These are phyloP conservation scores for Hirtodrosophila cameraria DNA, from an alignment of 2,888 invertebrate genomes.

Conservation along the genomic window DNA sequence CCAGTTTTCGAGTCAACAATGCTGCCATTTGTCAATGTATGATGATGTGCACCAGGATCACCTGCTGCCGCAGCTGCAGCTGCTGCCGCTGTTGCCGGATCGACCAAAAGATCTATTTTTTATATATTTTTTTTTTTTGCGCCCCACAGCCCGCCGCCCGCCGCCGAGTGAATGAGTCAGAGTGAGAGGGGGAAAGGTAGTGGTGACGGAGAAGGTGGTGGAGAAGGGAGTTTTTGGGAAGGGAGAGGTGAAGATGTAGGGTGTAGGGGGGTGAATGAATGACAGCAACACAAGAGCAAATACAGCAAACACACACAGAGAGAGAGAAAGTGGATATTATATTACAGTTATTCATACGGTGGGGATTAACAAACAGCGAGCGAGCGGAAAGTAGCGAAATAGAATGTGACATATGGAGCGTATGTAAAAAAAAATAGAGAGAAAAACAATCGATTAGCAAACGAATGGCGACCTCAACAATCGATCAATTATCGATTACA, in stretches of 20 bases:
- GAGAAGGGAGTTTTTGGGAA: neutral
- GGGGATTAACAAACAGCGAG: slow-evolving; percentile 46
- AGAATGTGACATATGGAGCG: slow-evolving; percentile 38
- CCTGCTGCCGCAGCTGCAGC: slow-evolving; percentile 52
- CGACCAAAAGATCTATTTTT: slow-evolving; percentile 83
- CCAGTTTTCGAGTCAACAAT: slow-evolving; percentile 83
- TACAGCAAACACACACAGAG: slow-evolving; percentile 43
- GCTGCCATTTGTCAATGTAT: slow-evolving; percentile 83
- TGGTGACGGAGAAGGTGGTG: slow-evolving; percentile 10
- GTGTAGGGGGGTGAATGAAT: slow-evolving; percentile 36
- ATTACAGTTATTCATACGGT: slow-evolving; percentile 31
- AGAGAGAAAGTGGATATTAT: slow-evolving; percentile 29
- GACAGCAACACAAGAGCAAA: slow-evolving; percentile 57
- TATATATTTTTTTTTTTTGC: no score
- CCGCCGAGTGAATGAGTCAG: slow-evolving; percentile 47
- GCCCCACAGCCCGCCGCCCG: slow-evolving; percentile 74
- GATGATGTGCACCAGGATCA: slow-evolving; percentile 66
- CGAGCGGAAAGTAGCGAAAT: slow-evolving; percentile 57
- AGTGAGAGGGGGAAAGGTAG: slow-evolving; percentile 12
- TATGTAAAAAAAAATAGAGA: slow-evolving; percentile 51
- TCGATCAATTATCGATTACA: slow-evolving; percentile 54
- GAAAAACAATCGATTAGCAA: slow-evolving; percentile 73
- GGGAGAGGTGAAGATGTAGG: neutral
- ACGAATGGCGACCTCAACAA: slow-evolving; percentile 40
- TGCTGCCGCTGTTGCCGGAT: slow-evolving; percentile 80